Evolutionary conservation across 2,113 vertebrate genomes (phyloP), one percentile per base, ranked within the genome.

Genomic region (Theristicus caerulescens): DNA sequence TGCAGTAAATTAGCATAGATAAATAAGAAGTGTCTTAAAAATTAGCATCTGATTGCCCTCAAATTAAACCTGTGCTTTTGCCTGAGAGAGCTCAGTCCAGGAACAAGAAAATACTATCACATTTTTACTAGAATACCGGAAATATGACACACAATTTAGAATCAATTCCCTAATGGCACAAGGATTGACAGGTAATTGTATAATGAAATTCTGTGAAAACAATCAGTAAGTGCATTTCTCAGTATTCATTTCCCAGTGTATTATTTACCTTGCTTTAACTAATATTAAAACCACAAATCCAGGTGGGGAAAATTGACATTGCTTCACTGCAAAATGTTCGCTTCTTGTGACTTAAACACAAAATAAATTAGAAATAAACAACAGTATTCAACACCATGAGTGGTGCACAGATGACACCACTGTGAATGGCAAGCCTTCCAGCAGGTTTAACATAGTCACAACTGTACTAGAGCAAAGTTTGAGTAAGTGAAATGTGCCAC

Each of bases 21-120:
- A 94, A 96, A 95, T 40, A 91, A 88, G 44, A 80, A 91, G 44
- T 27, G 36, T 85, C 78, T 87, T 64, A 38, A 94, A 95, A 95
- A 87, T 78, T 93, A 90, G 62, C 87, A 95, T 95, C 77, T 69
- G 62, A 93, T 90, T 96, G 62, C 66, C 93, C 73, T 90, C 57
- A 79, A 82, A 87, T 87, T 94, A 95, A 96, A 91, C 61, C 19
- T 61, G 47, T 36, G 24, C 3, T 74, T 64, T 67, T 81, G 47
- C 57, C 34, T 49, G 36, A 51, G 66, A 84, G 19, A 31, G 9
- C 5, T 79, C 65, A 47, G 46, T 34, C 4, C 40, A 89, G 31
- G 5, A 74, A 51, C 15, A 66, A 92, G 51, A 83, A 94, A 94
- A 81, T 18, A 47, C 16, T 36, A 6, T 32, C 49, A 71, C 16